Evolutionary conservation across 2,113 vertebrate genomes (phyloP).

Genomic region (Xenopus laevis): DNA sequence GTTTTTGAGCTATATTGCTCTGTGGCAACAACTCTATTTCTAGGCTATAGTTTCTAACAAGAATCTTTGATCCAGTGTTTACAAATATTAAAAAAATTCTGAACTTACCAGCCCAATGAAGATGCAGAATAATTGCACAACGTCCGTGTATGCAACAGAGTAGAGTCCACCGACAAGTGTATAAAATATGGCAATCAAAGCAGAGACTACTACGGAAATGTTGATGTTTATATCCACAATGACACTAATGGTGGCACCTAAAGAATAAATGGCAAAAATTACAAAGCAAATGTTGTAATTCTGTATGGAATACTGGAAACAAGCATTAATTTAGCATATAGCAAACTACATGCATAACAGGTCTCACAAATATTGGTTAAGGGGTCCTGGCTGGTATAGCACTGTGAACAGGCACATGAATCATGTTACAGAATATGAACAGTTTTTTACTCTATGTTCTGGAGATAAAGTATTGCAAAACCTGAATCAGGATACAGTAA

Average conservation of each 20-base stretch:
- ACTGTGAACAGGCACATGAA: too few relatives aligned
- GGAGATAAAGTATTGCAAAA: too few relatives aligned
- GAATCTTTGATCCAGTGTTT: too few relatives aligned
- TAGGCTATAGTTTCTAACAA: too few relatives aligned
- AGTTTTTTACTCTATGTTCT: too few relatives aligned
- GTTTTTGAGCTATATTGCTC: too few relatives aligned
- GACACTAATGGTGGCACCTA: conserved; percentile 94
- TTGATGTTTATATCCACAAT: conserved; percentile 87
- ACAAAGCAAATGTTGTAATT: background rate
- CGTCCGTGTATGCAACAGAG: conserved; percentile 93
- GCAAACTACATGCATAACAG: conserved; percentile 50
- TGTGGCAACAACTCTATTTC: too few relatives aligned
- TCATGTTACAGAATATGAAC: too few relatives aligned
- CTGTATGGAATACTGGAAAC: too few relatives aligned
- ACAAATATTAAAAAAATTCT: too few relatives aligned
- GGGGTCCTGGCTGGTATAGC: too few relatives aligned
- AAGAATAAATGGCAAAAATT: conserved; percentile 14
- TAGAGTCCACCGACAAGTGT: conserved; percentile 91
- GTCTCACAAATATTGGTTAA: conserved; percentile 41
- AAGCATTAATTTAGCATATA: conserved; percentile 38
- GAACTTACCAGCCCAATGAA: conserved; percentile 89
- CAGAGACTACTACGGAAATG: conserved; percentile 85
- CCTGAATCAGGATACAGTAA: too few relatives aligned
- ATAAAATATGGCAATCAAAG: conserved; percentile 87
- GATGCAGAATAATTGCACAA: conserved; percentile 95